Conservation (phyloP, 30 jellyfish, hydroid and myxozoan species). For the Morbakka virulenta region DNA sequence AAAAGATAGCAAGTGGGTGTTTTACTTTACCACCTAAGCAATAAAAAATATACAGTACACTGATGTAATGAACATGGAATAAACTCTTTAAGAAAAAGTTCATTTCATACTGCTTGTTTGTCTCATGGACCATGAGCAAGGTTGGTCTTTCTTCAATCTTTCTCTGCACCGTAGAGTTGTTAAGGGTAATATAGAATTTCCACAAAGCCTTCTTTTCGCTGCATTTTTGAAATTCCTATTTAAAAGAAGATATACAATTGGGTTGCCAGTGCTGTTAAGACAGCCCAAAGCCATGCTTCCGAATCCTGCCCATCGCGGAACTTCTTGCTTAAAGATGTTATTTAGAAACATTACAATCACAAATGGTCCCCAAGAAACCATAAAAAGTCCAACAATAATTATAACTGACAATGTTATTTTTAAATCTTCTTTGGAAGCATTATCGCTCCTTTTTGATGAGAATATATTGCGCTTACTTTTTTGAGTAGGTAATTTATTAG, state of each 20-base stretch:
- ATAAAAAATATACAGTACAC: too few relatives aligned
- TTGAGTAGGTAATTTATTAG: neutral
- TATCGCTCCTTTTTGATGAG: neutral
- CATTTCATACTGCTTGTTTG: too few relatives aligned
- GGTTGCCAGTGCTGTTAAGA: conserved; percentile 59
- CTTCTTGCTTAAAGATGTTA: neutral
- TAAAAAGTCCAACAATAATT: conserved; percentile 19
- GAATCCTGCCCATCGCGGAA: conserved; percentile 41
- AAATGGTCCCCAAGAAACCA: conserved; percentile 84
- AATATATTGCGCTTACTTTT: neutral
- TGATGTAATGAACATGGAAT: too few relatives aligned
- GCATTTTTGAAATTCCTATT: conserved; percentile 34
- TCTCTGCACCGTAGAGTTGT: too few relatives aligned
- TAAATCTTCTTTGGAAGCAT: conserved; percentile 5
- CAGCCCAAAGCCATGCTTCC: conserved; percentile 38
- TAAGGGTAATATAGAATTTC: too few relatives aligned
- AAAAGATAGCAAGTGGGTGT: too few relatives aligned
- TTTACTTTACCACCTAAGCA: too few relatives aligned
- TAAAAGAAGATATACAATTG: conserved; percentile 38
- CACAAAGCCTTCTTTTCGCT: too few relatives aligned
- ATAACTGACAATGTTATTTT: conserved; percentile 50
- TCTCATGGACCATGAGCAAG: too few relatives aligned
- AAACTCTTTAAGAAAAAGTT: too few relatives aligned
- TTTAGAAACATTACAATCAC: conserved; percentile 63
- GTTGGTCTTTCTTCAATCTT: too few relatives aligned